These are phyloP conservation scores for human (Homo sapiens) DNA, from an alignment of 2,113 vertebrate genomes.

Conservation along the genomic window GRCh38 chr9:78187501-78188000, in stretches of 20 bases:
- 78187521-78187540: neutral
- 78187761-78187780: slow-evolving; percentile 5
- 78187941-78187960: neutral
- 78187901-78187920: neutral
- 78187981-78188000: neutral
- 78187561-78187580: neutral
- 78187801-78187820: neutral
- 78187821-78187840: neutral
- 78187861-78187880: neutral
- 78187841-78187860: neutral
- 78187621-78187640: neutral
- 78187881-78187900: neutral
- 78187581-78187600: neutral
- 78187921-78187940: neutral
- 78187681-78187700: neutral
- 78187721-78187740: neutral
- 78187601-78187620: neutral
- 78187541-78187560: neutral
- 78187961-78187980: neutral
- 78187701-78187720: neutral
- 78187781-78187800: neutral
- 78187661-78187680: neutral
- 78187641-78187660: neutral
- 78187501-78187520: neutral
- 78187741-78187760: neutral